phyloP scores from a whole-genome alignment of 2,113 vertebrate genomes.

The Pycnonotus jocosus region DNA sequence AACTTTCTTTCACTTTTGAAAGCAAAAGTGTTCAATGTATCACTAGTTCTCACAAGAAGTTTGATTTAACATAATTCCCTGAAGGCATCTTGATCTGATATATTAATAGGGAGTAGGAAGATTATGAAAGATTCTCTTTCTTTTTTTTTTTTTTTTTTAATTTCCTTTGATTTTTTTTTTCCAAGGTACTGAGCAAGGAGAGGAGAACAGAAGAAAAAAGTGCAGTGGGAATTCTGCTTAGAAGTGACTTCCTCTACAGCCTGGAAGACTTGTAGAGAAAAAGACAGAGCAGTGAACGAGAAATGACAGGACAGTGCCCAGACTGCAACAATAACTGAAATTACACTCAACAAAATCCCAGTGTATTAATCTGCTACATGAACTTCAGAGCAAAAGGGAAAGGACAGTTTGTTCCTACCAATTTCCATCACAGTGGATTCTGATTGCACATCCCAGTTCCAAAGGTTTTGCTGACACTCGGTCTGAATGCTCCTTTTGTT shows the following conservation, averaged over 20 bases:
- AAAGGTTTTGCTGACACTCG: background rate
- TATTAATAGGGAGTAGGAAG: background rate
- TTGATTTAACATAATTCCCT: background rate
- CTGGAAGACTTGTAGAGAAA: background rate
- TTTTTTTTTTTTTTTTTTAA: background rate
- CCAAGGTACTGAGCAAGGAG: background rate
- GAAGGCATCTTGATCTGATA: background rate
- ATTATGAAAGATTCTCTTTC: background rate
- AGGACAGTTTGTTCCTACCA: background rate
- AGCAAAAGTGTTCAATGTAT: background rate
- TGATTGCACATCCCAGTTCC: background rate
- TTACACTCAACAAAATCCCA: background rate
- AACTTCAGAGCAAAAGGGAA: background rate
- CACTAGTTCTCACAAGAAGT: background rate
- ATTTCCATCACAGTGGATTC: background rate
- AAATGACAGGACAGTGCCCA: background rate
- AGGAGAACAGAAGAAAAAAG: background rate
- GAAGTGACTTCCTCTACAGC: background rate
- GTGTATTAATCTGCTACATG: background rate
- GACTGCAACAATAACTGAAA: background rate
- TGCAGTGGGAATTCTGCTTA: background rate
- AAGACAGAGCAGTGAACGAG: accelerated
- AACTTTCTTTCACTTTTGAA: background rate
- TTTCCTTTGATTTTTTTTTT: background rate
- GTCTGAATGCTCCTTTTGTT: background rate